Evolutionary conservation across 1,140 invertebrate species (phyloP), one percentile per base, ranked within the genome.

Genomic region (Mycetomoellerius zeteki): DNA sequence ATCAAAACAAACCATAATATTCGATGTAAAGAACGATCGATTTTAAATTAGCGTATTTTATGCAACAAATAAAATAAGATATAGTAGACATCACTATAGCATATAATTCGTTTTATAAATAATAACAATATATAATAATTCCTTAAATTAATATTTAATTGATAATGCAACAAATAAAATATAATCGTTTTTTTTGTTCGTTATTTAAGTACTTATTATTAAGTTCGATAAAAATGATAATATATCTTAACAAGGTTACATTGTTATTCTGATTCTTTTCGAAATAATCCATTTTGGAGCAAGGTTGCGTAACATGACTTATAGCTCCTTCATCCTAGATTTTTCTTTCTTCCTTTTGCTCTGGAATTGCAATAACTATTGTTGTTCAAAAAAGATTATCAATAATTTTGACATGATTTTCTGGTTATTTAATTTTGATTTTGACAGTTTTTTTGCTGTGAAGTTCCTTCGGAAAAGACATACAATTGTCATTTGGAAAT

Each of bases 321-420:
- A n/a, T 0, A 58, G 80, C 1, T 75, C 5, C 80, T 50, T 73
- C 80, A 73, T 84, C 2, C 0, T 84, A 19, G 16, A 50, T 19
- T 16, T 3, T 58, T 52, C n/a, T 33, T 33, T n/a, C 27, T 60
- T 12, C 2, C 14, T 30, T 37, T 37, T 27, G 2, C 47, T 4
- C 3, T 30, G 8, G 16, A 33, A 84, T 60, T 84, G 12, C 14
- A 67, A 58, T 8, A 12, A 7, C 43, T 54, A 21, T 33, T 60
- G 3, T 7, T 33, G n/a, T 24, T 37, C 2, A 10, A 14, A 73
- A 12, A 30, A n/a, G 12, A 6, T 27, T 12, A 30, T 7, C 2
- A 33, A 82, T 82, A 73, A 82, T 82, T 73, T 60, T 73, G 5
- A 50, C n/a, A 75, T 62, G 19, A 75, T 72, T 82, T 43, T 75